Evolutionary conservation across 2,888 invertebrate genomes (phyloP).

Genomic region (Acleris cristana): DNA sequence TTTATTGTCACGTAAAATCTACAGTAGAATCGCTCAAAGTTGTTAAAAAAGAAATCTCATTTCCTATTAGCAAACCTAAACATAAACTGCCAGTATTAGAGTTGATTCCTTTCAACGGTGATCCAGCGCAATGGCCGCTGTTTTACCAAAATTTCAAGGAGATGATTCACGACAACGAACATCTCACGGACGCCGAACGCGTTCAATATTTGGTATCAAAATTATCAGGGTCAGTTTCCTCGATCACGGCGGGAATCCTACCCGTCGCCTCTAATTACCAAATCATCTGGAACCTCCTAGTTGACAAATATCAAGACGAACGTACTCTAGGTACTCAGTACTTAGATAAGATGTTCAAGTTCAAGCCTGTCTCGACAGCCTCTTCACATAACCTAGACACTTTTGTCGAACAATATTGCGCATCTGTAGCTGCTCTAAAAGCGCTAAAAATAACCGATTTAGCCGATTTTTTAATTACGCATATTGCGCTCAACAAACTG

Average conservation of each 20-base stretch:
- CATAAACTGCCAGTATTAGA: neutral
- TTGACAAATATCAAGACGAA: neutral
- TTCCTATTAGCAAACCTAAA: neutral
- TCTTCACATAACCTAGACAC: no score
- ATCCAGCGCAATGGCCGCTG: constrained; percentile 2
- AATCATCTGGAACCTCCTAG: neutral
- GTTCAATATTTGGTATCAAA: neutral
- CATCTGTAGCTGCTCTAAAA: no score
- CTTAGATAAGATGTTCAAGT: no score
- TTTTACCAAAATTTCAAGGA: constrained; percentile 10
- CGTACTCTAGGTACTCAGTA: no score
- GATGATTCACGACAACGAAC: neutral
- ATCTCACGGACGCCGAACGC: neutral
- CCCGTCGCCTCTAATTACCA: neutral
- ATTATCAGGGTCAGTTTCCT: neutral
- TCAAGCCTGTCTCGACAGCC: no score
- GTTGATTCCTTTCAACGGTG: constrained; percentile 5
- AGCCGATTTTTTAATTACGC: neutral
- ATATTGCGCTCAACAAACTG: neutral
- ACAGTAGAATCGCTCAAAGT: neutral
- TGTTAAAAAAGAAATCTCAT: neutral
- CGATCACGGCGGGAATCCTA: neutral
- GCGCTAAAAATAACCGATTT: neutral
- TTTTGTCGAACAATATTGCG: no score
- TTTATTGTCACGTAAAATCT: constrained; percentile 1